A percentile compares a stretch with the other conserved stretches of the same genome.
Conservation (phyloP, 2,888 invertebrate genomes). For the Erebia palarica region DNA sequence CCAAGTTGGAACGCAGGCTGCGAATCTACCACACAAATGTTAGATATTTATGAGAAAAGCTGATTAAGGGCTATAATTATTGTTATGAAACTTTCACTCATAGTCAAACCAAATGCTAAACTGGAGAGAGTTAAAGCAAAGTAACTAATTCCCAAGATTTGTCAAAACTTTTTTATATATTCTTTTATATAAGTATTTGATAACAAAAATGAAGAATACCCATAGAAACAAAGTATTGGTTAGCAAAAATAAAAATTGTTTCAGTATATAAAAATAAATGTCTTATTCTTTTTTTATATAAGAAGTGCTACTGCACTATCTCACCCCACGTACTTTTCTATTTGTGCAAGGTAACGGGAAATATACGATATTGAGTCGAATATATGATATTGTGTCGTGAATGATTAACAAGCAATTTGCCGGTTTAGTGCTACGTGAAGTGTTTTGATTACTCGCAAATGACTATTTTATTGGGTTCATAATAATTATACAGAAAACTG, state of each 20-base stretch:
- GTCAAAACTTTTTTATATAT: background rate
- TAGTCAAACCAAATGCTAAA: constrained; percentile 29
- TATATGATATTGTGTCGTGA: constrained; percentile 22
- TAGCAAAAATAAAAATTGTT: background rate
- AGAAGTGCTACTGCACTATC: background rate
- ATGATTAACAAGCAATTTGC: constrained; percentile 62
- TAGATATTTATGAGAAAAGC: constrained; percentile 75
- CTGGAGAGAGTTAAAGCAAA: constrained; percentile 13
- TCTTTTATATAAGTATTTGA: background rate
- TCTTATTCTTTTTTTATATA: no score
- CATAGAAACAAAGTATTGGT: background rate
- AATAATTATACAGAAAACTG: constrained; percentile 41
- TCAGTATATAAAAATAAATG: no score
- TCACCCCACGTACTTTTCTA: background rate
- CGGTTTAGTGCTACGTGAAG: constrained; percentile 60
- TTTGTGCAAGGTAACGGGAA: background rate
- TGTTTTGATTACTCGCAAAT: constrained; percentile 62
- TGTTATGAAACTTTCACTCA: constrained; percentile 51
- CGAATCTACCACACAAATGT: constrained; percentile 63
- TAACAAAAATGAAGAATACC: background rate
- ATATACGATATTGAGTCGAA: background rate
- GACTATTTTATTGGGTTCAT: constrained; percentile 52
- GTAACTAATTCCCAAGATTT: background rate
- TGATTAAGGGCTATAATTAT: constrained; percentile 76
- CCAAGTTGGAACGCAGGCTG: constrained; percentile 70